Evolutionary conservation across 1,140 invertebrate species (phyloP), one percentile per base, ranked within the genome.

Genomic region (Cepaea nemoralis): DNA sequence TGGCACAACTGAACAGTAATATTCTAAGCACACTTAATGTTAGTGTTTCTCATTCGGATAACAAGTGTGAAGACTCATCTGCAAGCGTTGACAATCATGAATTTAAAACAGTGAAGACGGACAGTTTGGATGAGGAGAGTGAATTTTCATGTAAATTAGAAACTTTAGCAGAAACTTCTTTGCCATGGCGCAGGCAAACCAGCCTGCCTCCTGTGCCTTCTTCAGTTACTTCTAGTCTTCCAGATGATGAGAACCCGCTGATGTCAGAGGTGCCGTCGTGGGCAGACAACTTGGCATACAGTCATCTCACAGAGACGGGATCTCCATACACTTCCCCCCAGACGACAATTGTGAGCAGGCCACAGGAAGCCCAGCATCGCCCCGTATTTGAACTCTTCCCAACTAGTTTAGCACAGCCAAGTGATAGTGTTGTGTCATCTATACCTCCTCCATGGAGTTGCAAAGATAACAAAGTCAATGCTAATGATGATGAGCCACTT

Each of bases 251-350:
- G 45, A 79, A 82, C 22, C 89, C 90, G 12, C 70, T 86, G 0
- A 82, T 87, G 55, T 85, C 88, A 12, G 86, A 89, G 59, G 85
- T 85, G 6, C 90, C 90, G 1, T 88, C 90, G 35, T 91, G 90
- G 90, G 89, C 88, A 24, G 86, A 88, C 78, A 91, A 90, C 81
- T 67, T 88, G 45, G 85, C 88, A 27, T 91, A 90, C 79, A 85
- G 85, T 69, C 86, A 87, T 69, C 82, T 90, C 12, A 87, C 85
- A 37, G 89, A 89, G 59, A 83, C 88, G 16, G 88, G 88, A 8
- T 90, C 89, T 8, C 89, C 89, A 0, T 90, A 89, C 79, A 83
- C 84, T 12, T 90, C 89, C 0, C 89, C 89, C 10, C 82, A 90
- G 45, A 84, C 85, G 42, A 90, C 89, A 0, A 80, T 90, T 24